Percentiles rank a stretch among this genome's conserved stretches.
Evolutionary conservation across 2,888 invertebrate species (phyloP).

Genomic region (Ennomos fuscantarius): DNA sequence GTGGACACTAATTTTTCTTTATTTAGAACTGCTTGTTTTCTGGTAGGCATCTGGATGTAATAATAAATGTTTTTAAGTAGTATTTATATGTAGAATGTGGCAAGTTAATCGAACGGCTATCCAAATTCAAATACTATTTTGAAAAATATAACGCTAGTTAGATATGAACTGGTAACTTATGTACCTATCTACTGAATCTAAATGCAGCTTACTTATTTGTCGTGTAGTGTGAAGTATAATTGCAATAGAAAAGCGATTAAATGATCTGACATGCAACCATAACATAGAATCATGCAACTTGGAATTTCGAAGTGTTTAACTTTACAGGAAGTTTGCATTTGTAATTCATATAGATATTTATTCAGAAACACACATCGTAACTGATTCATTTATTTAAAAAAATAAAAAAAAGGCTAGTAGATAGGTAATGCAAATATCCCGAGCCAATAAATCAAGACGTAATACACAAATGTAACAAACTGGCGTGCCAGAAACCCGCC

Average conservation of each 20-base stretch:
- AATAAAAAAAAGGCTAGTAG: not conserved
- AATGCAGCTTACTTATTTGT: not conserved
- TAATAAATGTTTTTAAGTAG: too few species aligned
- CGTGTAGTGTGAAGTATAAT: not conserved
- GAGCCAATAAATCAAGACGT: conserved; percentile 40
- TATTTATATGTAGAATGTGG: too few species aligned
- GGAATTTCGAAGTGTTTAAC: not conserved
- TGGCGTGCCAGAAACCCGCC: conserved; percentile 57
- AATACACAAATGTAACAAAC: conserved; percentile 45
- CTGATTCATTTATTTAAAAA: not conserved
- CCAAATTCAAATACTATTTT: too few species aligned
- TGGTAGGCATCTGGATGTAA: too few species aligned
- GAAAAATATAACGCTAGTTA: conserved; percentile 7
- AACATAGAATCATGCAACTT: conserved; percentile 7
- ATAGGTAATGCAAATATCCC: conserved; percentile 27
- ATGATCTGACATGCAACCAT: conserved; percentile 15
- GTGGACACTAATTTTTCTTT: too few species aligned
- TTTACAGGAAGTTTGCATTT: not conserved
- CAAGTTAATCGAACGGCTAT: too few species aligned
- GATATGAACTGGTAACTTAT: conserved; percentile 1
- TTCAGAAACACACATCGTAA: conserved; percentile 9
- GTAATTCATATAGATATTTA: not conserved
- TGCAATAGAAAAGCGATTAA: conserved; percentile 1
- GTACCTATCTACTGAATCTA: not conserved
- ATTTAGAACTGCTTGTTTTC: too few species aligned